A percentile compares a stretch with the other conserved stretches of the same genome.
These are phyloP conservation scores for Pangasius mekongensis DNA, from an alignment of 2,797 vertebrate species.

Conservation along the genomic window DNA sequence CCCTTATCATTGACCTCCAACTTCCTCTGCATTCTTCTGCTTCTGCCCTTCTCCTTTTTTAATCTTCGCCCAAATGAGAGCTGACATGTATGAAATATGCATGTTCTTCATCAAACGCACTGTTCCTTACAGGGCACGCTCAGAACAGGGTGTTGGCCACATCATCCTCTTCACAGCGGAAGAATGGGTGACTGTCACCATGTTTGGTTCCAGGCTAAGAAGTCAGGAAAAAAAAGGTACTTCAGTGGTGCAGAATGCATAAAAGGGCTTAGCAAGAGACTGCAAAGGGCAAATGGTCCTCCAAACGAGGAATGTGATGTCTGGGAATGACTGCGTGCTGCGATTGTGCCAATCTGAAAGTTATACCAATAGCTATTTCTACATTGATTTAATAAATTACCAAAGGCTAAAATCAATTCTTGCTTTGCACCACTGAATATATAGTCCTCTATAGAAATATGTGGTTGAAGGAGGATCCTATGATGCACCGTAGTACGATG, in stretches of 20 bases:
- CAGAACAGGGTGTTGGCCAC: constrained; percentile 4
- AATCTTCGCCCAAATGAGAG: constrained; percentile 57
- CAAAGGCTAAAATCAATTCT: background rate
- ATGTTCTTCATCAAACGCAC: constrained; percentile 43
- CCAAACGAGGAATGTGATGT: background rate
- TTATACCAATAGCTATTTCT: background rate
- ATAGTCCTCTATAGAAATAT: background rate
- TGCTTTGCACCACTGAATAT: background rate
- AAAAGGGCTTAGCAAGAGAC: background rate
- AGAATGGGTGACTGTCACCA: background rate
- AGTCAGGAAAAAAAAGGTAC: background rate
- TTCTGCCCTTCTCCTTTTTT: constrained; percentile 43
- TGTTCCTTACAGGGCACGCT: background rate
- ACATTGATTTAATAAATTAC: background rate
- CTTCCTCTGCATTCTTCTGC: background rate
- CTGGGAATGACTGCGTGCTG: background rate
- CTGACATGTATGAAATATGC: constrained; percentile 61
- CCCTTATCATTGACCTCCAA: constrained; percentile 30
- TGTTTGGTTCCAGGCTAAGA: constrained; percentile 2
- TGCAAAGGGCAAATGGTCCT: background rate
- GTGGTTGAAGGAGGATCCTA: background rate
- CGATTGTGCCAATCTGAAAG: background rate
- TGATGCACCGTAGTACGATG: background rate
- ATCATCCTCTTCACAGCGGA: background rate
- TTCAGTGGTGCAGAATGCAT: background rate